Evolutionary conservation across 2,797 vertebrate genomes (phyloP).

Genomic region (Sebastes iracundus): DNA sequence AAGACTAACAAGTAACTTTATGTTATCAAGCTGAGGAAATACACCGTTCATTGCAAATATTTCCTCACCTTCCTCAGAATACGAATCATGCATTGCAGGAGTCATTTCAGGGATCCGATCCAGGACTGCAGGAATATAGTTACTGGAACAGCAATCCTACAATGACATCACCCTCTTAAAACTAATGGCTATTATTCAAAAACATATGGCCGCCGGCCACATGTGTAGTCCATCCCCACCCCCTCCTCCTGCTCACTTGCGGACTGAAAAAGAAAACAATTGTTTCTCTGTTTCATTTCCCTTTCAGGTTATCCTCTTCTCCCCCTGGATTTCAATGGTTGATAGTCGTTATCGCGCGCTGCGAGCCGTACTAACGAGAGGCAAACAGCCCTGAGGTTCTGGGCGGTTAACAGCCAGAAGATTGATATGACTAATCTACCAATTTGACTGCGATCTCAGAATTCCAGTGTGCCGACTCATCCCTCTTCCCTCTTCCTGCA

Average conservation of each 20-base stretch:
- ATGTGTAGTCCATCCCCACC: conserved; percentile 48
- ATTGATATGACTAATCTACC: conserved; percentile 62
- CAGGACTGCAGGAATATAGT: conserved; percentile 68
- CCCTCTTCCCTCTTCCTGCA: conserved; percentile 12
- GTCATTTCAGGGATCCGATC: conserved; percentile 60
- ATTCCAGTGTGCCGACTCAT: conserved; percentile 48
- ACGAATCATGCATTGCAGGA: conserved; percentile 41
- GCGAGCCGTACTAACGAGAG: conserved; percentile 45
- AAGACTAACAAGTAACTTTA: background rate
- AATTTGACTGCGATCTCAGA: conserved; percentile 60
- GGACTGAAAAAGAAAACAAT: conserved; percentile 60
- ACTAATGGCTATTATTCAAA: conserved; percentile 77
- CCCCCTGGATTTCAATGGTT: conserved; percentile 9
- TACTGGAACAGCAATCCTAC: conserved; percentile 74
- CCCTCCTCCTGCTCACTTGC: conserved; percentile 10
- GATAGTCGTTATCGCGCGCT: conserved; percentile 30
- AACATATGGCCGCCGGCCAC: conserved; percentile 69
- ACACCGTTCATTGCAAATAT: conserved; percentile 46
- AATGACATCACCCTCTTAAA: conserved; percentile 80
- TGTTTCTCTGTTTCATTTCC: conserved; percentile 61
- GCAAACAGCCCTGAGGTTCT: conserved; percentile 32
- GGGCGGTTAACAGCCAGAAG: conserved; percentile 54
- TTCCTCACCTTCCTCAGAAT: conserved; percentile 26
- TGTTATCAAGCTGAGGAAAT: background rate
- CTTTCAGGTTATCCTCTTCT: conserved; percentile 28